Conservation (phyloP, 2,113 vertebrate genomes). For the Ciconia maguari region DNA sequence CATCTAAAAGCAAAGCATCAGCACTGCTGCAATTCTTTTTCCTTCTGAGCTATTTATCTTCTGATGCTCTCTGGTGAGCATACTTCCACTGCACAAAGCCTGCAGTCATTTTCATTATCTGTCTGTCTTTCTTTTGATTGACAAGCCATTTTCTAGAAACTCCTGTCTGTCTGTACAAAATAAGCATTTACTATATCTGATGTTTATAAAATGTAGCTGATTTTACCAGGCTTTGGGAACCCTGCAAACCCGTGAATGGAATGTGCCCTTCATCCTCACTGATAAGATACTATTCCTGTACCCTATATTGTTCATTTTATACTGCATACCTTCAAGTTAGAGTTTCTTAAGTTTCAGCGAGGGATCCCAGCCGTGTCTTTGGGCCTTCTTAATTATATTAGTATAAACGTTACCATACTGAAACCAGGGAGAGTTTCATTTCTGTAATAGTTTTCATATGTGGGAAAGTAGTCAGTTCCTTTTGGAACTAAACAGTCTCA, state of each 20-base stretch:
- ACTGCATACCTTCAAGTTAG: accelerated
- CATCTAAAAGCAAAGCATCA: neutral
- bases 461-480: neutral
- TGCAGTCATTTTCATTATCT: neutral
- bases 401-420: neutral
- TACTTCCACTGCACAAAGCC: neutral
- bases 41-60: neutral
- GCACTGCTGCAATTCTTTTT: neutral
- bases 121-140: neutral
- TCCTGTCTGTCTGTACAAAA: neutral
- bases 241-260: neutral
- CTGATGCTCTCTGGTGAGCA: neutral
- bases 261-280: neutral
- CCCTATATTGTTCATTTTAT: neutral
- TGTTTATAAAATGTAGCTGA: neutral
- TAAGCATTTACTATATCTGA: neutral
- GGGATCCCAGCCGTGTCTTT: neutral
- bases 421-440: neutral
- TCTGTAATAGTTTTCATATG: neutral
- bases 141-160: neutral
- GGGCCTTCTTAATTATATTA: neutral
- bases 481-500: neutral
- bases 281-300: neutral
- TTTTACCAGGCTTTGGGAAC: neutral
- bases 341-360: neutral